Conservation (phyloP, 1,140 invertebrate genomes). For the Euwallacea similis region DNA sequence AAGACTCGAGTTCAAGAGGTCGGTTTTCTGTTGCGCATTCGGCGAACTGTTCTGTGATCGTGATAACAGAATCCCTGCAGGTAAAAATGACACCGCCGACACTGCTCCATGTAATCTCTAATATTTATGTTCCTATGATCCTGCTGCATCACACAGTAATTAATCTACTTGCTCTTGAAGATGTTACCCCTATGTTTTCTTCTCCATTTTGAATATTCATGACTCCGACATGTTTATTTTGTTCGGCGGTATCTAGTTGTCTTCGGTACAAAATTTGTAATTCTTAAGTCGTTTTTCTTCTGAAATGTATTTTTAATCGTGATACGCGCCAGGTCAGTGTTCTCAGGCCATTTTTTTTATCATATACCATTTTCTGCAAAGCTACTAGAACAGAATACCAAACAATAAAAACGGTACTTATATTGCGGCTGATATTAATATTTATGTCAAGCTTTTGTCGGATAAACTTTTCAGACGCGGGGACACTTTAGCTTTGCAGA, state of each 20-base stretch:
- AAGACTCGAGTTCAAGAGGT: slow-evolving; percentile 22
- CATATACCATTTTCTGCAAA: slow-evolving; percentile 24
- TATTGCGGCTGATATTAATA: slow-evolving; percentile 24
- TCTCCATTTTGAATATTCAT: slow-evolving; percentile 19
- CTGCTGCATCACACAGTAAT: slow-evolving; percentile 20
- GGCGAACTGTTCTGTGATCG: slow-evolving; percentile 22
- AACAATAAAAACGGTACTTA: slow-evolving; percentile 22
- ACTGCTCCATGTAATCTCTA: slow-evolving; percentile 25
- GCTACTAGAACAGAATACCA: slow-evolving; percentile 14
- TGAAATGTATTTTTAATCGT: slow-evolving; percentile 23
- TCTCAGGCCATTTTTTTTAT: slow-evolving; percentile 16
- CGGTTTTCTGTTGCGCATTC: slow-evolving; percentile 23
- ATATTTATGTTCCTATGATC: slow-evolving; percentile 26
- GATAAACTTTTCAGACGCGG: slow-evolving; percentile 11
- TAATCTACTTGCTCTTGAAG: slow-evolving; percentile 28
- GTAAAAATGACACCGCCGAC: slow-evolving; percentile 26
- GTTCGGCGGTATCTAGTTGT: too few relatives aligned
- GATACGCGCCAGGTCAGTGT: slow-evolving; percentile 11
- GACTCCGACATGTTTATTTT: background rate
- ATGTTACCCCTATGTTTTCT: slow-evolving; percentile 20
- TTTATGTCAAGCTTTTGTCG: slow-evolving; percentile 23
- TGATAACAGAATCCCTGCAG: slow-evolving; percentile 16
- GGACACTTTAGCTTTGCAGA: slow-evolving; percentile 7
- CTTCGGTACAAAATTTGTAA: slow-evolving; percentile 3
- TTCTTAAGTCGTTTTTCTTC: slow-evolving; percentile 17